phyloP scores from a whole-genome alignment of 1,140 invertebrate genomes.

The Lanistes nyassanus region DNA sequence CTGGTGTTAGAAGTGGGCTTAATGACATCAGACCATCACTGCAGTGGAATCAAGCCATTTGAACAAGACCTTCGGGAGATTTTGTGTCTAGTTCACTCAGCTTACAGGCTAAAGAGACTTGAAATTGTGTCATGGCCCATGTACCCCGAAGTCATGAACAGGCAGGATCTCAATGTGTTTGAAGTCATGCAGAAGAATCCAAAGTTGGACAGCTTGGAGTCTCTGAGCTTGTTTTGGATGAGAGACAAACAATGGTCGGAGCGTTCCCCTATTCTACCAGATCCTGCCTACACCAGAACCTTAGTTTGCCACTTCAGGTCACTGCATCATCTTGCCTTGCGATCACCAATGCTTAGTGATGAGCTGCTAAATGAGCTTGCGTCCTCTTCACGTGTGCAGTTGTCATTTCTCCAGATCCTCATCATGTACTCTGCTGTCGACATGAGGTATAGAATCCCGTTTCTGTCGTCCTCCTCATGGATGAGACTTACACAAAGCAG shows the following conservation, averaged over 20 bases:
- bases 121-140: slow-evolving; percentile 44
- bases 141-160: slow-evolving; percentile 29
- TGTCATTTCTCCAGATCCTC: slow-evolving; percentile 34
- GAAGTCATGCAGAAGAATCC: slow-evolving; percentile 32
- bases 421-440: slow-evolving; percentile 31
- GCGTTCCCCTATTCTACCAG: slow-evolving; percentile 32
- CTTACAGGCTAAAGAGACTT: slow-evolving; percentile 37
- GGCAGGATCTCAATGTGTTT: slow-evolving; percentile 37
- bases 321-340: slow-evolving; percentile 37
- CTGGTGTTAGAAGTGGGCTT: slow-evolving; percentile 39
- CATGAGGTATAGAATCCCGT: slow-evolving; percentile 24
- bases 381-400: slow-evolving; percentile 10
- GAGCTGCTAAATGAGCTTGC: slow-evolving; percentile 37
- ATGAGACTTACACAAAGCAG: slow-evolving; percentile 20
- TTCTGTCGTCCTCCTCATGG: slow-evolving; percentile 36
- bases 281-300: slow-evolving; percentile 4
- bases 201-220: slow-evolving; percentile 37
- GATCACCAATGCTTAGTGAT: slow-evolving; percentile 42
- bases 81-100: slow-evolving; percentile 33
- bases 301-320: slow-evolving; percentile 34
- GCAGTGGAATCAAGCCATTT: slow-evolving; percentile 28
- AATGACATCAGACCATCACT: slow-evolving; percentile 34
- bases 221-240: slow-evolving; percentile 40
- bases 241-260: slow-evolving; percentile 40
- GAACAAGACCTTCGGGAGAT: slow-evolving; percentile 28